Evolutionary conservation across 1,140 invertebrate genomes (phyloP).

Genomic region (Gonatopus flavifemur): DNA sequence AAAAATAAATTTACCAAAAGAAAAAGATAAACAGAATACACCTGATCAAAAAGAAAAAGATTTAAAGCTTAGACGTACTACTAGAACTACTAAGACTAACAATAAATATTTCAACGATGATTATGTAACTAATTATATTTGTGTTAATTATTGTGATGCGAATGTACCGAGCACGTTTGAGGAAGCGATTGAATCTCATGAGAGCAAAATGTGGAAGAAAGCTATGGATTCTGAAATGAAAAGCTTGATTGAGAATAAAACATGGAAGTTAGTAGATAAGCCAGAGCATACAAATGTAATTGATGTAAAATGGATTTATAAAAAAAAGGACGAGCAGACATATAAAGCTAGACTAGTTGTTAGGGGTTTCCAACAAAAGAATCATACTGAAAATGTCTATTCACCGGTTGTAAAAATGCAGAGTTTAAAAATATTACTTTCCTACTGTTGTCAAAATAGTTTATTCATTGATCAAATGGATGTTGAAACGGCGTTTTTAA

Average conservation of each 20-base stretch:
- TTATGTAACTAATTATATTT: not conserved
- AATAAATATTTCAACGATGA: not conserved
- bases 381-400: constrained; percentile 32
- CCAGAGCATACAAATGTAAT: constrained; percentile 31
- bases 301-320: constrained; percentile 6
- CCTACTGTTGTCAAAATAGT: constrained; percentile 31
- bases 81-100: not conserved
- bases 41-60: constrained; percentile 22
- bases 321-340: not conserved
- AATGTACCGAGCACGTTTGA: constrained; percentile 11
- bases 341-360: constrained; percentile 19
- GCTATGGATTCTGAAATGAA: constrained; percentile 5
- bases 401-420: constrained; percentile 29
- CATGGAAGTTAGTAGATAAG: not conserved
- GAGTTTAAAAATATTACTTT: constrained; percentile 30
- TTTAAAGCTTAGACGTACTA: not conserved
- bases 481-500: too few species aligned
- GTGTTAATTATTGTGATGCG: not conserved
- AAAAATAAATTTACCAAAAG: constrained; percentile 9
- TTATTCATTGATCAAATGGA: constrained; percentile 42
- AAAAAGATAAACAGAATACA: constrained; percentile 9
- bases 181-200: not conserved
- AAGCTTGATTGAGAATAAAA: not conserved
- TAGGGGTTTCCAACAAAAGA: constrained; percentile 14
- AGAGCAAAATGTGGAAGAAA: not conserved